Percentiles rank a stretch among this genome's conserved stretches.
Evolutionary conservation across 1,140 invertebrate genomes (phyloP).

Genomic region (Vollenhovia emeryi): DNA sequence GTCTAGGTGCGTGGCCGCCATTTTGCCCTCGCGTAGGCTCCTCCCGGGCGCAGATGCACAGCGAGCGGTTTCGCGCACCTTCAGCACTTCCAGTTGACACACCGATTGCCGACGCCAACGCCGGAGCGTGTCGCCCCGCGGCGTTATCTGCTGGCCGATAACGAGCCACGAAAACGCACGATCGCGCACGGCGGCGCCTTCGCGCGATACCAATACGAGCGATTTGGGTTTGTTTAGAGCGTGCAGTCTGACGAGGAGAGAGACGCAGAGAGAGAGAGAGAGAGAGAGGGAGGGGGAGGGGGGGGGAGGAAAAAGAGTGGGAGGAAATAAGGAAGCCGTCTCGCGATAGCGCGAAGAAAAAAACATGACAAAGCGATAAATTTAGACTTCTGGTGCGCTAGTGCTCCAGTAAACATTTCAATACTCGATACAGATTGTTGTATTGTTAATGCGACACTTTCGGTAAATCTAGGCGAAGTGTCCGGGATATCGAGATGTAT

Average conservation of each 20-base stretch:
- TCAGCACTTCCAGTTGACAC: conserved; percentile 8
- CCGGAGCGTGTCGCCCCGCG: background rate
- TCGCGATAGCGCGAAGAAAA: conserved; percentile 12
- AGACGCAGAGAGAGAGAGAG: background rate
- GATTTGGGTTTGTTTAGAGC: background rate
- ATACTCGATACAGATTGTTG: background rate
- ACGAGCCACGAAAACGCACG: conserved; percentile 24
- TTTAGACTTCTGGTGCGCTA: background rate
- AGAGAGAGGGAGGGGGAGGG: background rate
- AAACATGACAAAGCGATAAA: conserved; percentile 12
- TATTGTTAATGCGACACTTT: background rate
- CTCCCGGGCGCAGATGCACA: conserved; percentile 66
- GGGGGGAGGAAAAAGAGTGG: background rate
- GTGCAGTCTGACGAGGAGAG: background rate
- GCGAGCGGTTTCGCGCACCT: conserved; percentile 25
- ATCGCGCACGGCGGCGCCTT: conserved; percentile 11
- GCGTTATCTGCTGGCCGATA: conserved; percentile 52
- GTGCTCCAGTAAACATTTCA: background rate
- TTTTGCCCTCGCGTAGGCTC: conserved; percentile 79
- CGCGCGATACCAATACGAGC: background rate
- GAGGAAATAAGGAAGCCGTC: conserved; percentile 21
- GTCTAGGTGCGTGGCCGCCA: conserved; percentile 87
- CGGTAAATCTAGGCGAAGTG: too few species aligned
- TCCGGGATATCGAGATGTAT: background rate
- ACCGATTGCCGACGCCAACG: conserved; percentile 53